Evolutionary conservation across 1,140 invertebrate genomes (phyloP).

Genomic region (Drosophila lowei): DNA sequence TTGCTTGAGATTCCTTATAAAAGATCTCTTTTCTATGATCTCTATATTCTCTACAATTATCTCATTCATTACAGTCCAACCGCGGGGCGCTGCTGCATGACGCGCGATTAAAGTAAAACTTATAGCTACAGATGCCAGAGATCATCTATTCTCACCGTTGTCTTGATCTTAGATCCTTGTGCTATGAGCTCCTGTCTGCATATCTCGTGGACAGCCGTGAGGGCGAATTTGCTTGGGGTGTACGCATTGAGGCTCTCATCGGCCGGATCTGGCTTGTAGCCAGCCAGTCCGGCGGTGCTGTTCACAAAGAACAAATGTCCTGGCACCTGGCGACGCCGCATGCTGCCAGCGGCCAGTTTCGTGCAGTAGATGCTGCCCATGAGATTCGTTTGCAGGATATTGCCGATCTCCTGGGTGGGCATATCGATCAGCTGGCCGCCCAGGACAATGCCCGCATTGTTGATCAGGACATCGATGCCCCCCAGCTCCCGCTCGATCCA

Average conservation of each 20-base stretch:
- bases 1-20: no score
- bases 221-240: slow-evolving; percentile 87
- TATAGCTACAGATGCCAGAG: no score
- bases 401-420: slow-evolving; percentile 81
- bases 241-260: slow-evolving; percentile 85
- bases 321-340: slow-evolving; percentile 86
- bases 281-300: slow-evolving; percentile 85
- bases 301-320: slow-evolving; percentile 90
- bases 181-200: slow-evolving; percentile 86
- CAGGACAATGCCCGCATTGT: slow-evolving; percentile 87
- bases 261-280: slow-evolving; percentile 73
- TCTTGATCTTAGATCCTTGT: slow-evolving; percentile 86
- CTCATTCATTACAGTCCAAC: background rate
- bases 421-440: slow-evolving; percentile 78
- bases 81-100: no score
- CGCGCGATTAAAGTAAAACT: no score
- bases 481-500: slow-evolving; percentile 86
- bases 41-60: background rate
- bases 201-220: slow-evolving; percentile 87
- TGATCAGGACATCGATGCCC: slow-evolving; percentile 88
- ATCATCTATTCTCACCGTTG: slow-evolving; percentile 85
- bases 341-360: slow-evolving; percentile 87
- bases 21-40: no score
- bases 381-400: slow-evolving; percentile 88
- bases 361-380: slow-evolving; percentile 87